Conservation (phyloP, 2,113 vertebrate genomes). For the Probosciger aterrimus region DNA sequence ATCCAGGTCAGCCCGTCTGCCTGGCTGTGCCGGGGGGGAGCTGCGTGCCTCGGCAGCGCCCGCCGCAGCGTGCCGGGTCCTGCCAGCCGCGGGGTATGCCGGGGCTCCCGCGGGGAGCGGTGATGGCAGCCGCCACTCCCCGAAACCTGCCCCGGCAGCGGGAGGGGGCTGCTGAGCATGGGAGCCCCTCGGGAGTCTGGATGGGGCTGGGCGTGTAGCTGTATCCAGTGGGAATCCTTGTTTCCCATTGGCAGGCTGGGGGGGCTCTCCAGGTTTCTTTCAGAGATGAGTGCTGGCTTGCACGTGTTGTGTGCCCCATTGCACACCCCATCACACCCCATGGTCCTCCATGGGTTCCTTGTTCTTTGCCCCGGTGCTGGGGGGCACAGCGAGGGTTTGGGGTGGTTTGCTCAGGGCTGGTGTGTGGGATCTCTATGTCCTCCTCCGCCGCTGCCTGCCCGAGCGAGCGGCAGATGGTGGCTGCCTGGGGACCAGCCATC, state of each 20-base stretch:
- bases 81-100: not conserved
- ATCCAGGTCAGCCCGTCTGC: slow-evolving; percentile 32
- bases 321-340: not conserved
- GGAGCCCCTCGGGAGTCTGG: not conserved
- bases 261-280: not conserved
- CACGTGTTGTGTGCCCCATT: accelerated
- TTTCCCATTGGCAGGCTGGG: accelerated
- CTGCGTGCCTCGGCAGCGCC: slow-evolving; percentile 41
- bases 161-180: not conserved
- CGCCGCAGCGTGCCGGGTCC: not conserved
- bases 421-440: not conserved
- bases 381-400: not conserved
- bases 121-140: not conserved
- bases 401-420: not conserved
- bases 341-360: not conserved
- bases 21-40: not conserved
- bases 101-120: not conserved
- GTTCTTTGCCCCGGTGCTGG: not conserved
- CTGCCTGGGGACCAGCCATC: slow-evolving; percentile 55
- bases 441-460: not conserved
- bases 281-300: not conserved
- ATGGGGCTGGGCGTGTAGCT: not conserved
- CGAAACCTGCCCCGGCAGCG: accelerated
- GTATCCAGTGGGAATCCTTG: not conserved
- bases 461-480: slow-evolving; percentile 55